Conservation (phyloP, 2,888 invertebrate genomes). For the Dryomyza anilis region DNA sequence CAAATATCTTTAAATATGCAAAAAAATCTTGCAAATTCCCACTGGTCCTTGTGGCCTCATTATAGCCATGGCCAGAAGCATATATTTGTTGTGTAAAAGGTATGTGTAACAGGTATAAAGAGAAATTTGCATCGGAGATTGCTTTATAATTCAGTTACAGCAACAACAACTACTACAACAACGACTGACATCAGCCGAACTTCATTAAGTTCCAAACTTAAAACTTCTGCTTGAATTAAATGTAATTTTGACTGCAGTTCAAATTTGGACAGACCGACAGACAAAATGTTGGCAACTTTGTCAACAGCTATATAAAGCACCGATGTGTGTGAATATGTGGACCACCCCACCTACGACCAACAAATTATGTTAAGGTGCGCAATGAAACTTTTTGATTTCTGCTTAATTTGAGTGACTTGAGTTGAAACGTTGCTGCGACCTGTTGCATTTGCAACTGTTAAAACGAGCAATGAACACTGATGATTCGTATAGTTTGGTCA, state of each 20-base stretch:
- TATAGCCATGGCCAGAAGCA: no score
- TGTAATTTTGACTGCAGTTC: slow-evolving; percentile 8
- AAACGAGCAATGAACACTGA: no score
- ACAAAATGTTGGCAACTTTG: slow-evolving; percentile 26
- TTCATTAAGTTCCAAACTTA: slow-evolving; percentile 23
- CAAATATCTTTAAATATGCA: no score
- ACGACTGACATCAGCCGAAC: background rate
- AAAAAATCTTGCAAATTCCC: no score
- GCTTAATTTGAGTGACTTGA: slow-evolving; percentile 54
- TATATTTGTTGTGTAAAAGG: no score
- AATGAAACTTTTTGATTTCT: slow-evolving; percentile 55
- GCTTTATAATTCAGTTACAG: slow-evolving; percentile 49
- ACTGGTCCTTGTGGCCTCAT: no score
- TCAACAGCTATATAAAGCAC: no score
- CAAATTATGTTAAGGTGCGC: slow-evolving; percentile 44
- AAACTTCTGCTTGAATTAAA: slow-evolving; percentile 2
- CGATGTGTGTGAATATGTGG: no score
- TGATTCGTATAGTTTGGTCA: background rate
- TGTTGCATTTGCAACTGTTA: slow-evolving; percentile 2
- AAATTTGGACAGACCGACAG: background rate
- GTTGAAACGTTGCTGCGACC: slow-evolving; percentile 1
- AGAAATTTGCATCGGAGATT: slow-evolving; percentile 48
- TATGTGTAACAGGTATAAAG: no score
- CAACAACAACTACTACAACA: background rate
- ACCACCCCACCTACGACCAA: no score